Evolutionary conservation across 2,113 vertebrate species (phyloP), one percentile per base, ranked within the genome.

Genomic region (Oreotrochilus melanogaster): DNA sequence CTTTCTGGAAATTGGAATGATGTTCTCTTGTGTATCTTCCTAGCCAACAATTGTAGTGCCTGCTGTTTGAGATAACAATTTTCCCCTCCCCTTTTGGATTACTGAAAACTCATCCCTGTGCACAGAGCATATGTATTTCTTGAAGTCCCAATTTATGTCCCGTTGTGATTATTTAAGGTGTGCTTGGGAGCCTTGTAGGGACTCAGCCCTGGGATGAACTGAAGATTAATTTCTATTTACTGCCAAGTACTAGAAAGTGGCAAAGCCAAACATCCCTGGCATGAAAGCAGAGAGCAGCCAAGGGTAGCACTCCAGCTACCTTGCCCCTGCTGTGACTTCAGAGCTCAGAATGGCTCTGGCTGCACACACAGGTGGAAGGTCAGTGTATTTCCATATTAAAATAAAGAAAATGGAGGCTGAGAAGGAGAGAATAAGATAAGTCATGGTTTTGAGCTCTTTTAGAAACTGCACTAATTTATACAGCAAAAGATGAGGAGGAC

Each of bases 181-280:
- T 80, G 67, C 27, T 62, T 71, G 56, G n/a, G 45, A 94, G 27
- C 58, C 78, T 88, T 89, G 53, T 30, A 88, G 72, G 72, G 56
- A 80, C 83, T 88, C 33, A 66, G 67, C 25, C 71, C 42, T 16
- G 51, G 47, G 57, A 43, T 60, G 47, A 88, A 78, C 47, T 91
- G n/a, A 89, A 93, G 87, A 95, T 95, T 83, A 91, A 67, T 61
- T 95, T 95, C 87, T 89, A 35, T 94, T 95, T 96, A 87, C 54
- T 94, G 78, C 74, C 60, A 76, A 92, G 78, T 42, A 86, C 47
- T 70, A 73, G 37, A 70, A 86, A 73, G 71, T 22, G 13, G 86
- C 39, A 14, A 12, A 92, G 58, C 60, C 88, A 92, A 89, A 48
- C 37, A 31, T 33, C 21, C 10, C 2, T 60, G 43, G 37, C 71